Percentiles rank a stretch among this genome's conserved stretches.
Evolutionary conservation across 2,888 invertebrate species (phyloP).

Genomic region (Trilocha varians): DNA sequence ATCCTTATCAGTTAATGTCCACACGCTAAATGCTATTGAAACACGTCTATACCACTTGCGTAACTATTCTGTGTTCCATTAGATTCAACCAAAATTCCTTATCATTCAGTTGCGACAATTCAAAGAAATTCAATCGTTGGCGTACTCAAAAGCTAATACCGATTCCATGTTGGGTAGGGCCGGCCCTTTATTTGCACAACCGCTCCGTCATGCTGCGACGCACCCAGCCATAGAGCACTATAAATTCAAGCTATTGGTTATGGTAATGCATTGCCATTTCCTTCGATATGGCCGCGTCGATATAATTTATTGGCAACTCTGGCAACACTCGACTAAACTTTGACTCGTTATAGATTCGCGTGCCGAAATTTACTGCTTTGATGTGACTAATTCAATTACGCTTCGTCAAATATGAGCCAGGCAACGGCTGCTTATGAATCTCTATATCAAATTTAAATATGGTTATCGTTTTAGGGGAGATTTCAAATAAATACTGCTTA

Average conservation of each 20-base stretch:
- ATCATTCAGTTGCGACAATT: background rate
- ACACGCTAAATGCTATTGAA: too few species aligned
- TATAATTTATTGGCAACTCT: background rate
- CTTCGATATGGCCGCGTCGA: background rate
- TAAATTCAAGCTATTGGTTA: constrained; percentile 15
- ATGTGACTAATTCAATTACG: too few species aligned
- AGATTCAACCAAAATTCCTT: background rate
- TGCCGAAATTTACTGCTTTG: too few species aligned
- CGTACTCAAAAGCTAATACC: constrained; percentile 30
- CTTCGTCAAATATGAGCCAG: too few species aligned
- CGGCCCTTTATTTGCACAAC: constrained; percentile 20
- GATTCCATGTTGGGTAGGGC: constrained; percentile 19
- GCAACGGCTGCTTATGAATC: too few species aligned
- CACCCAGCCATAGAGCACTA: constrained; percentile 12
- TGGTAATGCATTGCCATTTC: constrained; percentile 6
- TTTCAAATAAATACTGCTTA: too few species aligned
- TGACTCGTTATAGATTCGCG: background rate
- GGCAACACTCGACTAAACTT: background rate
- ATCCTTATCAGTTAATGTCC: too few species aligned
- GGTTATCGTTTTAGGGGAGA: too few species aligned
- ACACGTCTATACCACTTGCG: too few species aligned
- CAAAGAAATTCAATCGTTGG: constrained; percentile 19
- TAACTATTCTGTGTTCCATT: too few species aligned
- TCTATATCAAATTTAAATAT: too few species aligned
- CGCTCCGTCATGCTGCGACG: constrained; percentile 7